Percentiles rank a stretch among this genome's conserved stretches.
These are phyloP conservation scores for Struthio camelus DNA, from an alignment of 2,113 vertebrate genomes.

Conservation along the genomic window DNA sequence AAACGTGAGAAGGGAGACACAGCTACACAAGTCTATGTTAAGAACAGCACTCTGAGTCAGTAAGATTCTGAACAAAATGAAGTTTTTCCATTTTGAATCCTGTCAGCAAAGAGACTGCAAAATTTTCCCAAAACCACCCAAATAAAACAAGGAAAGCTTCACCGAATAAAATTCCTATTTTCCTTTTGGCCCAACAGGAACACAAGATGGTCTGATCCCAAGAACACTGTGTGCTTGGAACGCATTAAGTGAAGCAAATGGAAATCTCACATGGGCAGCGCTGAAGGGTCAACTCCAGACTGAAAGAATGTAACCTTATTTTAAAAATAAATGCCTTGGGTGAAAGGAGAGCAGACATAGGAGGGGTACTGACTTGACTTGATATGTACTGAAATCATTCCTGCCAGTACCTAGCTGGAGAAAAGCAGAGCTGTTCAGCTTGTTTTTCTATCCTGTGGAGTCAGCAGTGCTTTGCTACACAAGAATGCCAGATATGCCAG, in stretches of 20 bases:
- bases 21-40: not conserved
- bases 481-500: not conserved
- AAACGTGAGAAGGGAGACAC: not conserved
- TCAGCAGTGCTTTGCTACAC: not conserved
- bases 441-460: not conserved
- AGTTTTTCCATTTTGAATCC: not conserved
- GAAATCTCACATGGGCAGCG: not conserved
- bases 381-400: not conserved
- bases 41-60: not conserved
- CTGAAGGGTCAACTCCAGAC: conserved; percentile 36
- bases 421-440: not conserved
- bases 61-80: not conserved
- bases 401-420: not conserved
- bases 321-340: conserved; percentile 47
- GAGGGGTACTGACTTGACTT: not conserved
- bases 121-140: not conserved
- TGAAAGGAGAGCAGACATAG: not conserved
- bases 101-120: not conserved
- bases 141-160: not conserved
- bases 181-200: not conserved
- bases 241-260: conserved; percentile 39
- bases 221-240: conserved; percentile 34
- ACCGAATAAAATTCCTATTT: not conserved
- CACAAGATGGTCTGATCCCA: not conserved
- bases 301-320: conserved; percentile 56